A percentile compares a stretch with the other conserved stretches of the same genome.
These are phyloP conservation scores for Xiphorhynchus elegans DNA, from an alignment of 2,113 vertebrate species.

Conservation along the genomic window DNA sequence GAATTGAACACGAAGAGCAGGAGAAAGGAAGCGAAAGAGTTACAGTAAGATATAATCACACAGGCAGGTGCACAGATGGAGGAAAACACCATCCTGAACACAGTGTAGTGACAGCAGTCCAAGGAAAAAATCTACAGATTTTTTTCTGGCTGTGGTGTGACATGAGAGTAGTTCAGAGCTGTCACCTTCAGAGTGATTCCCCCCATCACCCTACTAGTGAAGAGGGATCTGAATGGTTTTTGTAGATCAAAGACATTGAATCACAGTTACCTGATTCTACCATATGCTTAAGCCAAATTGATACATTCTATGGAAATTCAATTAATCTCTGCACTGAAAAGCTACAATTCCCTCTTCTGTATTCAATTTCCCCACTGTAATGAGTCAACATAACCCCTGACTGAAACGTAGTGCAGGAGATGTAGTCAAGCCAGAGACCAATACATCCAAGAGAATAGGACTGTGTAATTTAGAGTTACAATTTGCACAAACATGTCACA, in stretches of 20 bases:
- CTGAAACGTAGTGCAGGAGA: not conserved
- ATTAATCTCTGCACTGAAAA: not conserved
- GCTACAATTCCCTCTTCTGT: not conserved
- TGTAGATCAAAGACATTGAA: not conserved
- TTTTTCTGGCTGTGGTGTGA: not conserved
- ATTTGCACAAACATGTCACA: not conserved
- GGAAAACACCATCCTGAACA: not conserved
- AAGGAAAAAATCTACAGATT: not conserved
- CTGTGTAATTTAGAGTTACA: not conserved
- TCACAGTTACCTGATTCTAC: not conserved
- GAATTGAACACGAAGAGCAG: not conserved
- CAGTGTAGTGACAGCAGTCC: not conserved
- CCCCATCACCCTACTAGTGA: not conserved
- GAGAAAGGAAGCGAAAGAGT: not conserved
- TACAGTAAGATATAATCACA: not conserved
- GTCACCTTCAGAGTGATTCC: not conserved
- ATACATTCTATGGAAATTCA: not conserved
- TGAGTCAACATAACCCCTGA: not conserved
- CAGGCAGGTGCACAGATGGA: not conserved
- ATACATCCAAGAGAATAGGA: not conserved
- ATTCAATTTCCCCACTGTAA: not conserved
- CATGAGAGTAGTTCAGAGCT: not conserved
- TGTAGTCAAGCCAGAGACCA: not conserved
- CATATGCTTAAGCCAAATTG: not conserved
- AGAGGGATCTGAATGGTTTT: not conserved